Base-by-base conservation (phyloP, 2,797 vertebrate genomes). In the Myotis vivesi region DNA sequence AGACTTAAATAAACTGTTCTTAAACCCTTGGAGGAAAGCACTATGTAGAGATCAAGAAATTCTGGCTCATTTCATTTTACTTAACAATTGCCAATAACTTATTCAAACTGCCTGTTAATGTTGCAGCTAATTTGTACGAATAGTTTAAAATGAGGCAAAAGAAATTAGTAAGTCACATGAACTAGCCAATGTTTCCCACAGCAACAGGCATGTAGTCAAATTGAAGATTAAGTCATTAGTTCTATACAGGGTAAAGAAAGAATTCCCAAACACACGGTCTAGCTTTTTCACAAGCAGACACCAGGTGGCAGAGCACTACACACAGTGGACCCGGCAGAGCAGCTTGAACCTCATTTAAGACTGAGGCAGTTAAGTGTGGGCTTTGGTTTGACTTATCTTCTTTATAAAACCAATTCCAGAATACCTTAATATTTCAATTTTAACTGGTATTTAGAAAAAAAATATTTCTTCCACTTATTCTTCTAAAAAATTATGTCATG, bases 301-400 rank as follows among this genome's bases (percentile, higher is more conserved):
- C 96, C 92, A 97, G 98, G 72, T 97, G 98, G 97, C 95, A 91
- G 91, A 85, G 66, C 12, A 77, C 90, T 66, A 96, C 96, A 92
- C 72, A 17, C 17, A 66, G 95, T 95, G 8, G 38, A 8, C 10
- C n/a, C 0, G 23, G 36, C 38, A 5, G 8, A 30, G 49, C 17
- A 0, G 5, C 46, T 8, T 33, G 68, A 19, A 44, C 23, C 1
- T 36, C 20, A 0, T 19, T 25, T 5, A 6, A 86, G 41, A 66
- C 10, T 1, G 16, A 75, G 38, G 33, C 10, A 36, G 16, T 38
- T 38, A 46, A 76, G 23, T 64, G 17, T 38, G 38, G 38, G 23
- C 12, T 94, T 94, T 66, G 46, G 23, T 89, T 80, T 44, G 22
- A 77, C 83, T 86, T 79, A 53, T 91, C 82, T 68, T 88, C 72